Base-by-base conservation (phyloP, 2,797 vertebrate species). In the Danio kyathit region DNA sequence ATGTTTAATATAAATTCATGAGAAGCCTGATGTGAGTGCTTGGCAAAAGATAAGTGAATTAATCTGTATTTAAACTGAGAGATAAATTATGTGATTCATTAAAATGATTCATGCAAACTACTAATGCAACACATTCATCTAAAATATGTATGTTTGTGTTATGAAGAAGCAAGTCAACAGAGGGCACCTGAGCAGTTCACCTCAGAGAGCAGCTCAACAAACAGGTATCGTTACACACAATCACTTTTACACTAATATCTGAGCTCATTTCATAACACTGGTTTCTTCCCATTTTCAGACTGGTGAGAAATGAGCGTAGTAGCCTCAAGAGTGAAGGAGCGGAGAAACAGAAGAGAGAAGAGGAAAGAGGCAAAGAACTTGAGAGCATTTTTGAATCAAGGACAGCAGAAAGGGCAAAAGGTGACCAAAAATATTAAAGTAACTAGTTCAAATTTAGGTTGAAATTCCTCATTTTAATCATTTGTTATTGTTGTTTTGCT, bases 161-260 rank as follows among this genome's bases (percentile, higher is more conserved):
- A 83, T 85, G 17, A 89, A 97, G 95, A 95, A 90, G 97, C 98
- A 81, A 96, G 94, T 88, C 97, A 99, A 87, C 97, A 97, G 90
- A 95, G 91, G 84, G 91, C 91, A 0, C 86, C 96, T 86, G 96
- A 98, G 63, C 95, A 94, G 82, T 87, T 87, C 82, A 86, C 92
- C 40, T 86, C 91, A 79, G 93, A 91, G 48, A 82, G 92, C 40
- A 92, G 92, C n/a, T 88, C 93, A 11, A 83, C 93, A 0, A 88
- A 93, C 41, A 94, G 89, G 86, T 87, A 19, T 38, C 40, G 14
- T 51, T 19, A 29, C 21, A 46, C 8, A n/a, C 8, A n/a, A 38
- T 46, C 29, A 52, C 21, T 41, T 16, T 7, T 56, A 29, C 11
- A 64, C 41, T 21, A 46, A 11, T 16, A 57, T 44, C 4, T 38